These are phyloP conservation scores for human (Homo sapiens) DNA, from an alignment of 2,113 vertebrate species.

Conservation along the genomic window DNA sequence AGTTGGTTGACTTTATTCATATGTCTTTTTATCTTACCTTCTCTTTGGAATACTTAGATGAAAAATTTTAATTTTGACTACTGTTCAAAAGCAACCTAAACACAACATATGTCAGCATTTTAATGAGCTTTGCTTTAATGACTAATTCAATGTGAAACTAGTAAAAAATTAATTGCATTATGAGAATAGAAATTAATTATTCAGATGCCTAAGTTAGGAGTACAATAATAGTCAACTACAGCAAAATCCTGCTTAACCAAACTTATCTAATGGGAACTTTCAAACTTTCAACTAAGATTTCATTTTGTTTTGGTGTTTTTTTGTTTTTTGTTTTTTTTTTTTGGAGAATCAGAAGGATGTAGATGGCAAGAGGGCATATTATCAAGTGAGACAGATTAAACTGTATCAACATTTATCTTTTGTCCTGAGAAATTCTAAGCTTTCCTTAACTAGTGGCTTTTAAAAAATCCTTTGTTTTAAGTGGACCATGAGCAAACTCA, in stretches of 20 bases:
- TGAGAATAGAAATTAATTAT: conserved; percentile 52
- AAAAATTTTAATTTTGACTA: conserved; percentile 29
- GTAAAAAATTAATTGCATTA: conserved; percentile 40
- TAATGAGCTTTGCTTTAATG: conserved; percentile 55
- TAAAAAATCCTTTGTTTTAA: neutral
- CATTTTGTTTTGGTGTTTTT: neutral
- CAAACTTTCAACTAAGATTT: neutral
- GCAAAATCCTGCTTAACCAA: neutral
- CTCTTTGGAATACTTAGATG: conserved; percentile 26
- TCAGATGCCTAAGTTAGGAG: neutral
- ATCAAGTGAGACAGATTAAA: neutral
- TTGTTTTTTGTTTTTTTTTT: neutral
- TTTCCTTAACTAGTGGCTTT: neutral
- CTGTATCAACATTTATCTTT: neutral
- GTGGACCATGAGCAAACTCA: neutral
- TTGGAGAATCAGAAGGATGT: neutral
- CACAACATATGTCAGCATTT: conserved; percentile 26
- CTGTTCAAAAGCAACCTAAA: conserved; percentile 33
- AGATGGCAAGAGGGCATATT: neutral
- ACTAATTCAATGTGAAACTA: conserved; percentile 44
- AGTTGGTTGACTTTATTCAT: neutral
- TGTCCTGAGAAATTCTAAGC: neutral
- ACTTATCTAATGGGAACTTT: neutral
- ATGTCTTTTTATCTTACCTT: neutral
- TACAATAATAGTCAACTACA: neutral